A percentile compares a stretch with the other conserved stretches of the same genome.
phyloP scores from a whole-genome alignment of 2,113 vertebrate species.

The Triplophysa rosa region DNA sequence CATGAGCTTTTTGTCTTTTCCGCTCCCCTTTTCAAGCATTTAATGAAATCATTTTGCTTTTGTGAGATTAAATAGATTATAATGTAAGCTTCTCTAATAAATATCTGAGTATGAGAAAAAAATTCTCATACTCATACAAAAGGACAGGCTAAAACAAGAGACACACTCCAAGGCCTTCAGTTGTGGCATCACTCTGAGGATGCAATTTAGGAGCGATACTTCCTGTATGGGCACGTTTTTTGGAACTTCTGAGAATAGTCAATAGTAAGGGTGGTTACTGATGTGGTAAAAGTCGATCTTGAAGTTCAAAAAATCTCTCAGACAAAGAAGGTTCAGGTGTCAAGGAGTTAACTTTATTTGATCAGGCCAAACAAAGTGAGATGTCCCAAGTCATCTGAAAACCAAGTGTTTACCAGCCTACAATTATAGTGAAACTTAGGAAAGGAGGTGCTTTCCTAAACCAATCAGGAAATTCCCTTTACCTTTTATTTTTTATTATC shows the following conservation, averaged over 20 bases:
- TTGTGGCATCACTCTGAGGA: constrained; percentile 4
- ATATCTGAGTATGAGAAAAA: not conserved
- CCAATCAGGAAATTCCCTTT: no score
- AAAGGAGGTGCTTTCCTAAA: no score
- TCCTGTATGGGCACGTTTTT: not conserved
- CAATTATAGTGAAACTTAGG: no score
- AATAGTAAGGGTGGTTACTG: not conserved
- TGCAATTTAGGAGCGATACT: not conserved
- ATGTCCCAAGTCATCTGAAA: no score
- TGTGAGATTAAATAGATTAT: constrained; percentile 2
- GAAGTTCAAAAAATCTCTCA: no score
- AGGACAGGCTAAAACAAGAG: not conserved
- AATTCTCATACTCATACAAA: not conserved
- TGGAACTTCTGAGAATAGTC: not conserved
- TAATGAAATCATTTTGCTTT: constrained; percentile 11
- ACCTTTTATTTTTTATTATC: no score
- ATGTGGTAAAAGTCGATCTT: no score
- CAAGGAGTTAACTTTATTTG: no score
- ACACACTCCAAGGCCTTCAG: constrained; percentile 8
- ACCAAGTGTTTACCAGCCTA: no score
- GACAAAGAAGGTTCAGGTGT: no score
- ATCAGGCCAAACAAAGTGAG: no score
- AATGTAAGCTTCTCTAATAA: not conserved
- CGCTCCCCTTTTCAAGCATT: not conserved
- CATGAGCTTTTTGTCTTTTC: constrained; percentile 24